These are phyloP conservation scores for Cataglyphis albicans DNA, from an alignment of 2,888 invertebrate species.

Conservation along the genomic window DNA sequence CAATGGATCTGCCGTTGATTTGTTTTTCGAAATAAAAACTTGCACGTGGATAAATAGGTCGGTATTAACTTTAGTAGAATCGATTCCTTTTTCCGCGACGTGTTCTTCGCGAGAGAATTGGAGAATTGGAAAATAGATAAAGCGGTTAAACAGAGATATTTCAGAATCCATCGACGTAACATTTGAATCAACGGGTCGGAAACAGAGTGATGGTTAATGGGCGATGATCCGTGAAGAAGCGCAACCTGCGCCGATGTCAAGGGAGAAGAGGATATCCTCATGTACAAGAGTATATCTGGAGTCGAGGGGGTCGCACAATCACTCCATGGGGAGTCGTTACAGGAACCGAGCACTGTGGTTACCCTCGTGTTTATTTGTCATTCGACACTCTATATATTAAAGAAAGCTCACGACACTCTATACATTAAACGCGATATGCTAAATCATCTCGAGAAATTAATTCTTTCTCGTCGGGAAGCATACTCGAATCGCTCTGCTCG, in stretches of 20 bases:
- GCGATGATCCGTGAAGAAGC: slow-evolving; percentile 75
- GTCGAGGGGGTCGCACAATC: slow-evolving; percentile 61
- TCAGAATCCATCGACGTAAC: slow-evolving; percentile 13
- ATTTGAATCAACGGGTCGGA: slow-evolving; percentile 60
- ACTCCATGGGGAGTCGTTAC: slow-evolving; percentile 72
- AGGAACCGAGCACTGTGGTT: slow-evolving; percentile 54
- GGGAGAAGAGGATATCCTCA: slow-evolving; percentile 12
- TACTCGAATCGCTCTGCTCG: not conserved
- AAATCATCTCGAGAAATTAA: slow-evolving; percentile 22
- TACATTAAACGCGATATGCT: not conserved
- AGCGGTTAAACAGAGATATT: not conserved
- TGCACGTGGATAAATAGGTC: no score
- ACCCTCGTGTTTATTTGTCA: slow-evolving; percentile 73
- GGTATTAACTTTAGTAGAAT: not conserved
- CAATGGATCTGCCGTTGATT: not conserved
- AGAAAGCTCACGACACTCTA: slow-evolving; percentile 6
- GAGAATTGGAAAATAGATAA: not conserved
- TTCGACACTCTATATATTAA: slow-evolving; percentile 67
- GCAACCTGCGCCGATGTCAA: slow-evolving; percentile 64
- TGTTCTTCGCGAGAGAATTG: not conserved
- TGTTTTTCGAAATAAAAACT: not conserved
- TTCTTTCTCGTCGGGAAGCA: not conserved
- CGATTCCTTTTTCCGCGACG: not conserved
- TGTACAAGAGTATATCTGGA: slow-evolving; percentile 29
- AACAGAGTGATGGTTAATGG: slow-evolving; percentile 59